Base-by-base conservation (phyloP, 2,888 invertebrate genomes). In the Agonopterix arenella region DNA sequence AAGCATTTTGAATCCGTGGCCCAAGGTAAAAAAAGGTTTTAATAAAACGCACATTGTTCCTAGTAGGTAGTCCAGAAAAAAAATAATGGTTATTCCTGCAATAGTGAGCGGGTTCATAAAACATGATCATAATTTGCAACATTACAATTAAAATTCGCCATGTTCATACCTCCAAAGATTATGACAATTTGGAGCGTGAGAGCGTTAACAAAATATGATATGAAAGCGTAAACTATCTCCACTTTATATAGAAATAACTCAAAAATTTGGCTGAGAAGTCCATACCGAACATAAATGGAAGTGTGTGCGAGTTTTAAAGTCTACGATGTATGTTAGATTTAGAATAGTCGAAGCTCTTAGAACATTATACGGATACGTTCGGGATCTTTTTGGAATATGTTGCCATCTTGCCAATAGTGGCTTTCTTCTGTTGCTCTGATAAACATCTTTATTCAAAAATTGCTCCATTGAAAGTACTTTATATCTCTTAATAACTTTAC, bases 201-300 rank as follows among this genome's bases (percentile, higher is more conserved):
- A 76, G 69, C 68, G 66, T 70, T 77, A 65, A 68, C 69, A 74
- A 72, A 76, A 77, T 76, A 69, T 68, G 67, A 76, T 73, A 67
- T 62, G 68, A 66, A 66, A 74, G 70, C 78, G 80, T 84, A 85
- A 84, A 84, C 76, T 75, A 73, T 74, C 74, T 80, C 79, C 76
- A 71, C 72, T 78, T 80, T 77, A 68, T 79, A 74, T 62, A 69
- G 66, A 62, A 57, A 79, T 85, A 80, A 83, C 73, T 85, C 77
- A 84, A 84, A 84, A 84, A 84, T 81, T 84, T 84, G 84, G 84
- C 84, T 74, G 65, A 68, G 62, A 57, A 74, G 70, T 73, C 70
- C 66, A 71, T 68, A 70, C 65, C 68, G 59, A 62, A 69, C 66
- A 72, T 70, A 76, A 77, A 76, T 78, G 73, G 76, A 74, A 76